Percentiles rank a stretch among this genome's conserved stretches.
phyloP scores from a whole-genome alignment of 1,140 invertebrate genomes.

The Solen grandis region DNA sequence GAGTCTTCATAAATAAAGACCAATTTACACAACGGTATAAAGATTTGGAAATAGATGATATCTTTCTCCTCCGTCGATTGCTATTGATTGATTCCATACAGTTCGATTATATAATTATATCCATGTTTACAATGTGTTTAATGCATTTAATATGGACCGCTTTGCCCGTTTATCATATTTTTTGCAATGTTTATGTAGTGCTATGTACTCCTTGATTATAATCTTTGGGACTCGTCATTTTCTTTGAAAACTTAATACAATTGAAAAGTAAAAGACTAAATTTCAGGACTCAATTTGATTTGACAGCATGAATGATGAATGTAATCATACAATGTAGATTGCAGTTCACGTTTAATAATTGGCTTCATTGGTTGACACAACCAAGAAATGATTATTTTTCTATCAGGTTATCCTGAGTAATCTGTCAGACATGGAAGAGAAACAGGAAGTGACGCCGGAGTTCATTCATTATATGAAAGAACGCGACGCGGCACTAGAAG shows the following conservation, averaged over 20 bases:
- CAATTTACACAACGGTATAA: too few relatives aligned
- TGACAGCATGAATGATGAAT: not conserved
- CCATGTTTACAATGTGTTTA: too few relatives aligned
- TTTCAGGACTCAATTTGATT: not conserved
- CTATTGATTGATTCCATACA: too few relatives aligned
- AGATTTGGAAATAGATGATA: too few relatives aligned
- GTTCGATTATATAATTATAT: too few relatives aligned
- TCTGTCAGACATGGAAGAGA: slow-evolving; percentile 22
- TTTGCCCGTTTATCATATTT: too few relatives aligned
- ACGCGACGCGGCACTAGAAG: slow-evolving; percentile 19
- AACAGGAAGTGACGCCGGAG: slow-evolving; percentile 36
- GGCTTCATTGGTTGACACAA: not conserved
- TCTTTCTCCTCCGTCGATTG: too few relatives aligned
- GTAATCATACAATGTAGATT: not conserved
- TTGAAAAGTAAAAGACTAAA: not conserved
- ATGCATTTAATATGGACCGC: too few relatives aligned
- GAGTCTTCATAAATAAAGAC: too few relatives aligned
- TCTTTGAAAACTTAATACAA: not conserved
- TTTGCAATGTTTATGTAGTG: too few relatives aligned
- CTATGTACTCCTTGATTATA: too few relatives aligned
- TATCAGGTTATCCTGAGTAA: not conserved
- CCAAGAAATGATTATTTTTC: not conserved
- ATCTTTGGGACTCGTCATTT: not conserved
- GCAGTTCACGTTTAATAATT: not conserved
- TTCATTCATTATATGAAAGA: slow-evolving; percentile 40